Evolutionary conservation across 2,797 vertebrate species (phyloP), one percentile per base, ranked within the genome.

Genomic region (Gadopsis bispinosus): DNA sequence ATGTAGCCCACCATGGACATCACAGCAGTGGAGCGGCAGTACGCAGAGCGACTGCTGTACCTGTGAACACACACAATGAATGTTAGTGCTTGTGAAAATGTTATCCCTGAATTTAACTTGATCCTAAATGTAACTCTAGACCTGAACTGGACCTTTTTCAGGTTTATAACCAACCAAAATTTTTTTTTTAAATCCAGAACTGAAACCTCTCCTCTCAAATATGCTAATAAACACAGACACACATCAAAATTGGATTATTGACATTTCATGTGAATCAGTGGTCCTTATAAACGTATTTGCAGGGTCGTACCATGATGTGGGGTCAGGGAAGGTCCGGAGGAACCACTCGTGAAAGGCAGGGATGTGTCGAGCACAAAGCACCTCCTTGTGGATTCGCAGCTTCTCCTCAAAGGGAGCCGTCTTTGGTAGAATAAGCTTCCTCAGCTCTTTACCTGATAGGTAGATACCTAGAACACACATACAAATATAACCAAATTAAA

Each of bases 1-100:
- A 99, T 92, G 88, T 99, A 99, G 14, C 98, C 98, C 70, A 99
- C 98, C 97, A 99, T 99, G 39, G 98, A 99, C 98, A 99, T 99
- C 48, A 99, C 98, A 0, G 98, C 98, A 0, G 96, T 97, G 20
- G 98, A 99, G 69, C 98, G 98, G 77, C 98, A 98, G 88, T 99
- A 99, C 0, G 97, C 97, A 48, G 98, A 99, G 83, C 98, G 96
- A 81, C 98, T 99, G 77, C 96, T 99, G 90, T 99, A 99, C 98
- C 98, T 99, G 87, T 20, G 22, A 53, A 76, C 4, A 55, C 50
- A 70, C 13, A 75, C 7, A 29, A 16, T 8, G 9, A 47, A 3
- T 8, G 17, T 4, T 11, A 48, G 51, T 22, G 4, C 5, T 11
- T 4, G 0, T 12, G 0, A 22, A 33, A 8, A 11, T 19, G 0